Evolutionary conservation across 2,888 invertebrate genomes (phyloP), one percentile per base, ranked within the genome.

Genomic region (Ditylenchus weischeri): DNA sequence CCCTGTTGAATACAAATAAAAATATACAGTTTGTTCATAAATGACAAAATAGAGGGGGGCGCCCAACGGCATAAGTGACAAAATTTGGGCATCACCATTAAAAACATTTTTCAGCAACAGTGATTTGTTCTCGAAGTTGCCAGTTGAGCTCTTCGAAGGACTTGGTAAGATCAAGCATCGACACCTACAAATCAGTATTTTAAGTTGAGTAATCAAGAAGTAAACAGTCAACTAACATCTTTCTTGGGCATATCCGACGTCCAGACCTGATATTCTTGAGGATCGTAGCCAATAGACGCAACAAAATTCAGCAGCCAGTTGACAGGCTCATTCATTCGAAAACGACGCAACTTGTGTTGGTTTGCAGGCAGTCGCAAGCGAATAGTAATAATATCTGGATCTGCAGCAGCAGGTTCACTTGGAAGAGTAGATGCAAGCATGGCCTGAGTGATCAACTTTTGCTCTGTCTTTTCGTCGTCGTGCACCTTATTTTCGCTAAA

Each of bases 81-180:
- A 29, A 29, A 29, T n/a, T n/a, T 29, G 29, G 29, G 29, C 5
- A 29, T 29, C 3, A 29, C 29, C 29, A 29, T 29, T 29, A 29
- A 29, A 29, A 29, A 29, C 29, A 49, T n/a, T 66, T 66, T 35
- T 65, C 66, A 38, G 62, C 64, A 21, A 94, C 87, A 87, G 91
- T 92, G 78, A 94, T 88, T 76, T 93, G 93, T 87, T 94, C 94
- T 87, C 94, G 93, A 64, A 92, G 90, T 85, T 88, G 92, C 80
- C 94, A 88, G 84, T 92, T 92, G 77, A 93, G 86, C 77, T 90
- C 89, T 84, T 89, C 87, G 77, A 95, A 86, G 71, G 92, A 90
- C 84, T 89, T 88, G 81, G 86, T 88, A 58, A 87, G 86, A 85
- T 92, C 89, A 85, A 91, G 87, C 73, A 88, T 87, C 72, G 92